Base-by-base conservation (phyloP, 2,113 vertebrate genomes). In the Carettochelys insculpta region DNA sequence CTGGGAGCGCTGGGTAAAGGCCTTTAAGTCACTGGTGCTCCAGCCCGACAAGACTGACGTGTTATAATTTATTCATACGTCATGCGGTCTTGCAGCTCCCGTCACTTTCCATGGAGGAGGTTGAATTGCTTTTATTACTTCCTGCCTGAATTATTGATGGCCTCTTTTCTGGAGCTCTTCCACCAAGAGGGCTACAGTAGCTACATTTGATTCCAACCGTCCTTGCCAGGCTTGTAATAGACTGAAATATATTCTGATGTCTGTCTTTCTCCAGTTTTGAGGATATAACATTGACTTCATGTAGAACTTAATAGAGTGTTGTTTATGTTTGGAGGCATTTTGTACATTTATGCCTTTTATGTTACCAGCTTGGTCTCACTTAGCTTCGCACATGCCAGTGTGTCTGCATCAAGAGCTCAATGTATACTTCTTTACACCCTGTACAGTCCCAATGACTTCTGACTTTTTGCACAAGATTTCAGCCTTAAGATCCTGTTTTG, bases 101-200 rank as follows among this genome's bases (percentile, higher is more conserved):
- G n/a, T n/a, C n/a, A n/a, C 89, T 94, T 95, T 94, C 88, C 83
- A 89, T 76, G 82, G 81, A 92, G 94, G 68, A 89, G 77, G 12
- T n/a, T 65, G 88, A 94, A 91, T 95, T 95, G 81, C 81, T 95
- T 95, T 92, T 95, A 96, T 95, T 94, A 71, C 90, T 96, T 96
- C 93, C 93, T 95, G 90, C 87, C 88, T 92, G 82, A 94, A 90
- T 78, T 94, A 93, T 85, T 4, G 12, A 90, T 94, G 82, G 94
- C 94, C 89, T 92, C 58, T 88, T 90, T 85, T 82, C 87, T 97
- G 92, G 94, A 95, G 76, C 81, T 90, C 86, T 94, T 94, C 93
- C 93, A 95, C 31, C 11, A 88, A 77, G 68, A 80, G 79, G 80
- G 87, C 54, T 90, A 24, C 85, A 79, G 45, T 80, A 88, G 88